Percentiles rank a stretch among this genome's conserved stretches.
Evolutionary conservation across 2,888 invertebrate genomes (phyloP).

Genomic region (Sipha maydis): DNA sequence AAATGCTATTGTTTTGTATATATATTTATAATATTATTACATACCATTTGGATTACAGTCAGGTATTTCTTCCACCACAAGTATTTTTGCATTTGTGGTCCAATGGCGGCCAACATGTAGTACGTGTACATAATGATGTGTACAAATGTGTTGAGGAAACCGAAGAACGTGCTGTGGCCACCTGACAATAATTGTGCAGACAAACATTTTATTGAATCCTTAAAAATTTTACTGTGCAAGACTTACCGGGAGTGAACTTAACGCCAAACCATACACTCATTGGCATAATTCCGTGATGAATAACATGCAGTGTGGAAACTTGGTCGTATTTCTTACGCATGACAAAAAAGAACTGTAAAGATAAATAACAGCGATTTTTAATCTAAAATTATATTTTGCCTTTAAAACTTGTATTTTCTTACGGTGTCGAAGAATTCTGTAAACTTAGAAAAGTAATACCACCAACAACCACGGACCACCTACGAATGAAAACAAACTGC

Average conservation of each 20-base stretch:
- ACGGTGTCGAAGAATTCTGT: slow-evolving; percentile 93
- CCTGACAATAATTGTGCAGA: slow-evolving; percentile 70
- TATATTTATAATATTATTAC: not conserved
- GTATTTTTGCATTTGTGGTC: slow-evolving; percentile 85
- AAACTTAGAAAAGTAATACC: slow-evolving; percentile 95
- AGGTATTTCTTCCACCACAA: slow-evolving; percentile 97
- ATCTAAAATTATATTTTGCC: not conserved
- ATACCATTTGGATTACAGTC: slow-evolving; percentile 88
- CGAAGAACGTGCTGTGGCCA: slow-evolving; percentile 94
- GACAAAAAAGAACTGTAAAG: slow-evolving; percentile 79
- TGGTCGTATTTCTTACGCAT: slow-evolving; percentile 93
- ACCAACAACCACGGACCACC: slow-evolving; percentile 90
- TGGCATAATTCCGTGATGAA: slow-evolving; percentile 96
- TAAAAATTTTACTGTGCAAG: not conserved
- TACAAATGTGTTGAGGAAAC: slow-evolving; percentile 91
- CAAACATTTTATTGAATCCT: not conserved
- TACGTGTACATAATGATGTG: slow-evolving; percentile 95
- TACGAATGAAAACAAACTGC: slow-evolving; percentile 67
- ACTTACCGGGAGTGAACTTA: slow-evolving; percentile 71
- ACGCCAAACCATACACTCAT: slow-evolving; percentile 93
- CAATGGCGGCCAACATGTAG: slow-evolving; percentile 88
- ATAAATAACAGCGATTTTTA: not conserved
- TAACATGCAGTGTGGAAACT: slow-evolving; percentile 89
- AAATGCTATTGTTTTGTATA: too few relatives aligned
- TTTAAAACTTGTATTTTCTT: slow-evolving; percentile 62